A percentile compares a stretch with the other conserved stretches of the same genome.
Evolutionary conservation across 1,140 invertebrate species (phyloP).

Genomic region (Orchestia grillus): DNA sequence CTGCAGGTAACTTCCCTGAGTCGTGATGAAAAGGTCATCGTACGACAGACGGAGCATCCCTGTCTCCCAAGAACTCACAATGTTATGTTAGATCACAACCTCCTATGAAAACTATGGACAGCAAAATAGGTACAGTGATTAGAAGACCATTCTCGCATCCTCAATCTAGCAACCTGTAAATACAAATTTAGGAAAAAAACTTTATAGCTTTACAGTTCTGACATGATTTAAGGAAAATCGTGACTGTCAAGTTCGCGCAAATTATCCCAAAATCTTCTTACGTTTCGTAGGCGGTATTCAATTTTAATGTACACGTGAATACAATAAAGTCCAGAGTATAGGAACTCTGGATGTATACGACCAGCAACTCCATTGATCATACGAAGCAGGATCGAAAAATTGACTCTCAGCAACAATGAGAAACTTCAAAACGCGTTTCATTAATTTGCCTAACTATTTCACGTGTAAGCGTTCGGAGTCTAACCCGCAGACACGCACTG

Average conservation of each 20-base stretch:
- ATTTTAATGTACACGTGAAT: background rate
- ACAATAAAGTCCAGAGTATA: background rate
- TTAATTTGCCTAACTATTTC: too few relatives aligned
- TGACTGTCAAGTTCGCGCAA: background rate
- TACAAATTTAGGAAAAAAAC: background rate
- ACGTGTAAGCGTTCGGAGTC: too few relatives aligned
- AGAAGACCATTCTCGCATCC: background rate
- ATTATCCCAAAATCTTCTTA: background rate
- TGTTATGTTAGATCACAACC: background rate
- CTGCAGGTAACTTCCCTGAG: background rate
- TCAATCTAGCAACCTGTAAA: background rate
- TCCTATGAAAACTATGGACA: background rate
- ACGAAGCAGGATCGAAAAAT: background rate
- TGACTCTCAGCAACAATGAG: too few relatives aligned
- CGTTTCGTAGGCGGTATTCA: background rate
- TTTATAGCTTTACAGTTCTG: background rate
- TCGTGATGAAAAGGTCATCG: background rate
- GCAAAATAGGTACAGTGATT: background rate
- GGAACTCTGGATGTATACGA: background rate
- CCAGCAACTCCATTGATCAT: background rate
- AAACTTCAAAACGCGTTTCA: too few relatives aligned
- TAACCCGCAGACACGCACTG: too few relatives aligned
- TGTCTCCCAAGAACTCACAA: background rate
- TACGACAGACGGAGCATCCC: background rate
- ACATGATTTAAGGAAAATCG: background rate